Percentiles rank a stretch among this genome's conserved stretches.
phyloP scores from a whole-genome alignment of 2,888 invertebrate genomes.

The Netelia melanura region DNA sequence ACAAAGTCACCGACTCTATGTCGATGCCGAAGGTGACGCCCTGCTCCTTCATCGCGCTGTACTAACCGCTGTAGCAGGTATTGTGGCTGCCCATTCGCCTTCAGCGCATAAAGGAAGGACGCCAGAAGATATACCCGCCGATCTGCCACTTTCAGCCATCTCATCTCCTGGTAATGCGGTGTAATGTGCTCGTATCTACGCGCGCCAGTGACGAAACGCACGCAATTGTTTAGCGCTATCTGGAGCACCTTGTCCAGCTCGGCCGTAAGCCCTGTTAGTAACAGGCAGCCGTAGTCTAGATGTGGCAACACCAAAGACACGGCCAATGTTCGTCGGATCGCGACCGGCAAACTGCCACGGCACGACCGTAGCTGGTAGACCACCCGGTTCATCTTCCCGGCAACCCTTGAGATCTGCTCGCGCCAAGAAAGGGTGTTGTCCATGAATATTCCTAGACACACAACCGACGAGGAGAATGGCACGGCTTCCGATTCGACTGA shows the following conservation, averaged over 20 bases:
- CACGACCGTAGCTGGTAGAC: neutral
- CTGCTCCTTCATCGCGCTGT: too few species aligned
- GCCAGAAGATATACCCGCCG: neutral
- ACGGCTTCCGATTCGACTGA: neutral
- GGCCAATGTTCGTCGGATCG: neutral
- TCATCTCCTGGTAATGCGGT: neutral
- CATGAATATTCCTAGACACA: neutral
- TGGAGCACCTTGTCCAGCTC: too few species aligned
- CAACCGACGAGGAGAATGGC: neutral
- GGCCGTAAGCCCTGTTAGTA: too few species aligned
- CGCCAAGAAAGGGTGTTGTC: neutral
- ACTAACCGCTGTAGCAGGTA: neutral
- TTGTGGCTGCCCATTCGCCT: neutral
- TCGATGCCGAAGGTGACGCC: neutral
- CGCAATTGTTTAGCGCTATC: neutral
- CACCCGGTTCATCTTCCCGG: neutral
- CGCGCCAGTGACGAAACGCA: neutral
- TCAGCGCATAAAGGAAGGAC: neutral
- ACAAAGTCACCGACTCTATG: neutral
- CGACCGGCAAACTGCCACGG: neutral
- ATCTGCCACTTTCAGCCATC: neutral
- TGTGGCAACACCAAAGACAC: neutral
- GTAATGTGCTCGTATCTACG: neutral
- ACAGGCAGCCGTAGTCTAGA: neutral
- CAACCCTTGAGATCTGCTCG: neutral